phyloP scores from a whole-genome alignment of 2,797 vertebrate species.

The Bradypus variegatus region DNA sequence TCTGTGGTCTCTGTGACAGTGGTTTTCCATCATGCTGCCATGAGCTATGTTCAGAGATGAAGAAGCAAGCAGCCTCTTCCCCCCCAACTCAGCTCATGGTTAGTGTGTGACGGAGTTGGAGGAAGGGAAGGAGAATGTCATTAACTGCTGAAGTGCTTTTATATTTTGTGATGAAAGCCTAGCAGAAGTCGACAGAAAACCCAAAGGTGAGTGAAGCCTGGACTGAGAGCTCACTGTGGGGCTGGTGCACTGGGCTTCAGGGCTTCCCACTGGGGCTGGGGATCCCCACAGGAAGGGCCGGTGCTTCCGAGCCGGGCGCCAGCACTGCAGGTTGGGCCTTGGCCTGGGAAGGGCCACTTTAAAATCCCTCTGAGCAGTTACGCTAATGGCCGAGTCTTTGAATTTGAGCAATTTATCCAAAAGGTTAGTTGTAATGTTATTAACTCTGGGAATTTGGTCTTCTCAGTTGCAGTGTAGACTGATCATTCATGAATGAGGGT shows the following conservation, averaged over 20 bases:
- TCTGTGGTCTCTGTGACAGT: background rate
- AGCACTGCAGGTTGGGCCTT: background rate
- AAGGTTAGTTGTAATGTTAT: background rate
- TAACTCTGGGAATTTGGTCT: background rate
- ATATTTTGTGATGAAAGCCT: background rate
- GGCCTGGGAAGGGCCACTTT: background rate
- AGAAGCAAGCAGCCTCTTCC: background rate
- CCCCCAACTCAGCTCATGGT: background rate
- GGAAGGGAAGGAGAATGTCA: background rate
- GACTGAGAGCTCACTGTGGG: background rate
- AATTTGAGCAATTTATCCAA: background rate
- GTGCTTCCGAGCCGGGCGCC: background rate
- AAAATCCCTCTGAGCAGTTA: background rate
- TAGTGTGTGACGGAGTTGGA: background rate
- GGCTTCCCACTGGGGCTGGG: background rate
- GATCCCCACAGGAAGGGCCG: background rate
- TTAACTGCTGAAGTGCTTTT: background rate
- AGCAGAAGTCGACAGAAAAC: background rate
- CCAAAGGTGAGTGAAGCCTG: background rate
- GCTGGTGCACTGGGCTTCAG: background rate
- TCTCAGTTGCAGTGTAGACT: background rate
- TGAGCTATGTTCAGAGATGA: constrained; percentile 16
- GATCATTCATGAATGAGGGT: background rate
- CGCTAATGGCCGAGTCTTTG: constrained; percentile 1
- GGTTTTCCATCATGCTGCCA: background rate